phyloP scores from a whole-genome alignment of 2,888 invertebrate genomes.

The Hemicrepidius hirtus region DNA sequence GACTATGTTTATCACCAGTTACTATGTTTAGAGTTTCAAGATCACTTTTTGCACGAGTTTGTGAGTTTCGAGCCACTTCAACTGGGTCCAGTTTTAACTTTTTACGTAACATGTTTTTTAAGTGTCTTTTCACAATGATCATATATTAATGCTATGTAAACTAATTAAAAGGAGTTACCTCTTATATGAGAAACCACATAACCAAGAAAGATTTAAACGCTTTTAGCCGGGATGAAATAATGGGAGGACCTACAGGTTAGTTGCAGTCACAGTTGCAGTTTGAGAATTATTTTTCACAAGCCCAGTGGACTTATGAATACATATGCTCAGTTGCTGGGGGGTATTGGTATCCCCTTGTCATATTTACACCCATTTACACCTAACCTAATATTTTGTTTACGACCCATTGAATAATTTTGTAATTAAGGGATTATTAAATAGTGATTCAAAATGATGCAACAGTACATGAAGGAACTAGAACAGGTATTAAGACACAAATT shows the following conservation, averaged over 20 bases:
- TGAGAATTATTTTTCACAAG: too few species aligned
- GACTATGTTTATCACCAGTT: conserved; percentile 1
- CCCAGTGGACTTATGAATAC: too few species aligned
- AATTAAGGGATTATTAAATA: neutral
- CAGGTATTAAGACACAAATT: conserved; percentile 75
- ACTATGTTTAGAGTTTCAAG: neutral
- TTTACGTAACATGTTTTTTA: conserved; percentile 54
- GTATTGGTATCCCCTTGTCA: too few species aligned
- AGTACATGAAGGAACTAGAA: conserved; percentile 91
- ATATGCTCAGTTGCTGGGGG: too few species aligned
- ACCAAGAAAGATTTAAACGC: too few species aligned
- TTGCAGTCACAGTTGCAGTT: too few species aligned
- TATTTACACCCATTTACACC: too few species aligned
- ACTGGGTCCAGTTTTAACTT: conserved; percentile 53
- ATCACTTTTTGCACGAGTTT: neutral
- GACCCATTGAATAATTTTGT: neutral
- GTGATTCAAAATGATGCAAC: conserved; percentile 81
- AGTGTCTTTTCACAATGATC: neutral
- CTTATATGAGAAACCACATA: neutral
- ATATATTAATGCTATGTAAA: neutral
- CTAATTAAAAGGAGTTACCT: conserved; percentile 1
- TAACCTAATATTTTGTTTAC: conserved; percentile 6
- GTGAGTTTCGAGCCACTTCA: conserved; percentile 11
- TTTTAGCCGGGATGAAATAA: too few species aligned
- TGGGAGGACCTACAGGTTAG: too few species aligned